These are phyloP conservation scores for Andrena hattorfiana DNA, from an alignment of 2,888 invertebrate species.

Conservation along the genomic window DNA sequence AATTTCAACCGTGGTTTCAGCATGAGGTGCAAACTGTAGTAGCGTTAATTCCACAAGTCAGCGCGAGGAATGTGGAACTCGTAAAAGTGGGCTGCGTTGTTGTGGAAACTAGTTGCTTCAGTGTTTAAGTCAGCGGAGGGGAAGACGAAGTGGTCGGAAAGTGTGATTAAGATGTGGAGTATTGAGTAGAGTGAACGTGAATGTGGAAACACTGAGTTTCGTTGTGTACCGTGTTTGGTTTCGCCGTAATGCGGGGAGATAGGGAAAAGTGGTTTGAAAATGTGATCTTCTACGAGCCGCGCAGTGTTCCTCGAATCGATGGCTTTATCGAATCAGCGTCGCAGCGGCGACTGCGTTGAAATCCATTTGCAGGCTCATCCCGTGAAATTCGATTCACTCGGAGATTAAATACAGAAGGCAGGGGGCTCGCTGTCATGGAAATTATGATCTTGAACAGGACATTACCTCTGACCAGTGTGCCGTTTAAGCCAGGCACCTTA, in stretches of 20 bases:
- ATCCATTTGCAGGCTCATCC: slow-evolving; percentile 51
- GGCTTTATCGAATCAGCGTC: slow-evolving; percentile 25
- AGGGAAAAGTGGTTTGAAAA: not conserved
- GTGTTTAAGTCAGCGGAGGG: too few relatives aligned
- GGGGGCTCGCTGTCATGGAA: slow-evolving; percentile 7
- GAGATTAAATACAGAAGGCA: slow-evolving; percentile 22
- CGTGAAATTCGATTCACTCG: slow-evolving; percentile 34
- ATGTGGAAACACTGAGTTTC: not conserved
- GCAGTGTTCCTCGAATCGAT: not conserved
- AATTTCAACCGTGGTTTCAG: not conserved
- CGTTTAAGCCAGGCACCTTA: too few relatives aligned
- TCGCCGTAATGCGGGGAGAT: not conserved
- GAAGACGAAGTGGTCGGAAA: too few relatives aligned
- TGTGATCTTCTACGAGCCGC: slow-evolving; percentile 4
- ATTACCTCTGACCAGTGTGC: not conserved
- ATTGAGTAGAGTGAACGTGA: not conserved
- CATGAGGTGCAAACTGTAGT: too few relatives aligned
- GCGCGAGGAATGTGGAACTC: too few relatives aligned
- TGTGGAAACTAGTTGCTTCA: too few relatives aligned
- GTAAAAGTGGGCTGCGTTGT: too few relatives aligned
- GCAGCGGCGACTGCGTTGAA: slow-evolving; percentile 31
- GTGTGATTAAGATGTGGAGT: not conserved
- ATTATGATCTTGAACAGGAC: slow-evolving; percentile 3
- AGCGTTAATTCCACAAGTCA: too few relatives aligned
- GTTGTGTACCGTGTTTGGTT: not conserved